Evolutionary conservation across 1,140 invertebrate genomes (phyloP).

Genomic region (Limonius californicus): DNA sequence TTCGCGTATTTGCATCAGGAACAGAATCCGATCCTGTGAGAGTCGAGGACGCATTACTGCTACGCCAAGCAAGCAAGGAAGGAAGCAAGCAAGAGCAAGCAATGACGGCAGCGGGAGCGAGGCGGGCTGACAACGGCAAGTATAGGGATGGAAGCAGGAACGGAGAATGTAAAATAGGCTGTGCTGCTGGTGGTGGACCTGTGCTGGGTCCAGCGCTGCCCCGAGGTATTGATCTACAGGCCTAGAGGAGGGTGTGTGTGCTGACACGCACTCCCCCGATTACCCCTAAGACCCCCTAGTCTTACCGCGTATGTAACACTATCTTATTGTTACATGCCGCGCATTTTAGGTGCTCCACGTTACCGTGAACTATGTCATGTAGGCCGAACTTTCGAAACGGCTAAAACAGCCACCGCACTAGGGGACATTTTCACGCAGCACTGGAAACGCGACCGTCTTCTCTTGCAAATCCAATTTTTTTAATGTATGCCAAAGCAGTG

Average conservation of each 20-base stretch:
- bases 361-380: neutral
- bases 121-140: slow-evolving; percentile 6
- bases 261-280: slow-evolving; percentile 5
- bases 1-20: too few relatives aligned
- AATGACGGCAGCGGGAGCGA: neutral
- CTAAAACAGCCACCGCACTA: too few relatives aligned
- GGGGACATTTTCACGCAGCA: too few relatives aligned
- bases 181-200: slow-evolving; percentile 7
- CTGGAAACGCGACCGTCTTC: too few relatives aligned
- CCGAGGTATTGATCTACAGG: slow-evolving; percentile 10
- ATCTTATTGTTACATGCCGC: slow-evolving; percentile 11
- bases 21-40: neutral
- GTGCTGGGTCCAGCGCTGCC: slow-evolving; percentile 10
- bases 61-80: slow-evolving; percentile 6
- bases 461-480: too few relatives aligned
- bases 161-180: slow-evolving; percentile 11
- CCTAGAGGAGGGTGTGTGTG: slow-evolving; percentile 10
- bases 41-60: slow-evolving; percentile 8
- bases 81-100: slow-evolving; percentile 4
- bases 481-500: too few relatives aligned
- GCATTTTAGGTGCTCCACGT: slow-evolving; percentile 8
- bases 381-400: too few relatives aligned
- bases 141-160: slow-evolving; percentile 9
- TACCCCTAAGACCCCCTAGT: slow-evolving; percentile 8
- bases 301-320: slow-evolving; percentile 9